Evolutionary conservation across 1,140 invertebrate genomes (phyloP), one percentile per base, ranked within the genome.

Genomic region (Leptopilina boulardi): DNA sequence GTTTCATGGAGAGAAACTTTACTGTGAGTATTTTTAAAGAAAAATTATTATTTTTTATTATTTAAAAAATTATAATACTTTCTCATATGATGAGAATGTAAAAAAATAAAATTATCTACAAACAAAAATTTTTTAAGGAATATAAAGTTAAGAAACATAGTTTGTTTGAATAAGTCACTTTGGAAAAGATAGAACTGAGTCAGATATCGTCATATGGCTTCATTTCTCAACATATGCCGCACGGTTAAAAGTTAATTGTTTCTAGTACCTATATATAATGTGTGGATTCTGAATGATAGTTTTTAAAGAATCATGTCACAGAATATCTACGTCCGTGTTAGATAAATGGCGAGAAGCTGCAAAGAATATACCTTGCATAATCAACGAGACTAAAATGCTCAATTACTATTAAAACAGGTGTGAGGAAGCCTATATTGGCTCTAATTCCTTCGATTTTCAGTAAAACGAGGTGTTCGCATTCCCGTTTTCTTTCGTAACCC

Each of bases 371-470:
- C 1, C 13, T 51, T 51, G 47, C 47, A 51, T 51, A 51, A 51
- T 51, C 47, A n/a, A 8, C 47, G 4, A 51, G 47, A 18, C 47
- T 51, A 51, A 51, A 51, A 51, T 51, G 47, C 47, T 51, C 47
- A 5, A 51, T 51, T 51, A 51, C n/a, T n/a, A 18, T 18, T 18
- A 51, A 18, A n/a, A 18, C 15, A 51, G 47, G 47, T 51, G 47
- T n/a, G 8, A 51, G 47, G 47, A 51, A 51, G 47, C 47, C 47
- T 51, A 51, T 51, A 51, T 51, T 51, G 47, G n/a, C 47, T 51
- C n/a, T 51, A 51, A 51, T 51, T 18, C 47, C 47, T 51, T 51
- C 47, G 47, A 51, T 51, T 51, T 51, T 51, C 47, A 51, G 47
- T 18, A 51, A 51, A 51, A 51, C 13, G 47, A 51, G 47, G 47